phyloP scores from a whole-genome alignment of 2,888 invertebrate genomes.

The Idaea dimidiata region DNA sequence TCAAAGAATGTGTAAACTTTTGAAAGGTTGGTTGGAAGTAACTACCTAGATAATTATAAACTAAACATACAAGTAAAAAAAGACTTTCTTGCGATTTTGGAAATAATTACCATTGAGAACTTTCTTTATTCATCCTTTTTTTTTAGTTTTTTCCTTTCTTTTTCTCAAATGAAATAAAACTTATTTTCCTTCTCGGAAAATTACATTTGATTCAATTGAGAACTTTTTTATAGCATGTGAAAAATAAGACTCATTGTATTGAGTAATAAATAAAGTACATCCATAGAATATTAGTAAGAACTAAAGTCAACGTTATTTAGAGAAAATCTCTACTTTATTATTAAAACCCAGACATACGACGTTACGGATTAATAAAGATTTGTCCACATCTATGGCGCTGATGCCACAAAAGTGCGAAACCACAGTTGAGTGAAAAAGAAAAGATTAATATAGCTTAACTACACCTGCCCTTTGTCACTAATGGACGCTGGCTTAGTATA shows the following conservation, averaged over 20 bases:
- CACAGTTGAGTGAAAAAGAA: slow-evolving; percentile 52
- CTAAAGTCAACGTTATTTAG: slow-evolving; percentile 7
- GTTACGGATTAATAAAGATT: slow-evolving; percentile 43
- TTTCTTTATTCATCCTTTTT: too few species aligned
- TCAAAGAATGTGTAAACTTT: too few species aligned
- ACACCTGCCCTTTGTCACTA: slow-evolving; percentile 80
- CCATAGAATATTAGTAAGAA: background rate
- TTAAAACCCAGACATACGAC: slow-evolving; percentile 13
- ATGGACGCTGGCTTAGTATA: slow-evolving; percentile 65
- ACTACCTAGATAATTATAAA: too few species aligned
- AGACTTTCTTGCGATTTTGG: too few species aligned
- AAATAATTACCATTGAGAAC: background rate
- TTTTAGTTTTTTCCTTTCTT: too few species aligned
- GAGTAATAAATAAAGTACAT: background rate
- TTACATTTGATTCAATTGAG: too few species aligned
- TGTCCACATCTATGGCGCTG: slow-evolving; percentile 58
- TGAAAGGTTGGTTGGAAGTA: too few species aligned
- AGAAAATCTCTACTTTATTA: slow-evolving; percentile 15
- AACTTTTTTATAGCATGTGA: background rate
- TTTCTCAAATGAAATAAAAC: too few species aligned
- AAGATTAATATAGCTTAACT: slow-evolving; percentile 80
- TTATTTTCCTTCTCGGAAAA: too few species aligned
- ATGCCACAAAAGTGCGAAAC: slow-evolving; percentile 68
- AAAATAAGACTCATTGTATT: background rate
- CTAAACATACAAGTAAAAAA: too few species aligned